These are phyloP conservation scores for Pogonomyrmex californicus DNA, from an alignment of 1,140 invertebrate species.

Conservation along the genomic window DNA sequence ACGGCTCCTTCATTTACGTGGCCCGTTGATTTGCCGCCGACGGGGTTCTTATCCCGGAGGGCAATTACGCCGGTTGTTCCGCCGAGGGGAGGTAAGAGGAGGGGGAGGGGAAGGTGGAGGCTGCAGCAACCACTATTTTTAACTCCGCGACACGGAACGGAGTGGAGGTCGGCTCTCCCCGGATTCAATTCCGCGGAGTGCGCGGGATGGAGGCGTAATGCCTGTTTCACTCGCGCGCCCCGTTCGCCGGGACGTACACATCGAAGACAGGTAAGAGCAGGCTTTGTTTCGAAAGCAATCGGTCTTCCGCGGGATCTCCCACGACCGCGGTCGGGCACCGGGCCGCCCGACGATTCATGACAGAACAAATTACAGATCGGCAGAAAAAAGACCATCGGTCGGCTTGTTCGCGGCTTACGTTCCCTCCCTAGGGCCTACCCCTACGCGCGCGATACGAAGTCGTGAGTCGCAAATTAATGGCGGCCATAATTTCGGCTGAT, in stretches of 20 bases:
- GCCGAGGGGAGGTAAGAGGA: not conserved
- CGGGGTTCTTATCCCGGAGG: conserved; percentile 34
- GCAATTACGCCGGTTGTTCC: conserved; percentile 50
- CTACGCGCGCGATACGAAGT: conserved; percentile 39
- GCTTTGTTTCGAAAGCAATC: conserved; percentile 61
- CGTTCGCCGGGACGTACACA: conserved; percentile 42
- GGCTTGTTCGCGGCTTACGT: conserved; percentile 47
- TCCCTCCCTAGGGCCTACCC: conserved; percentile 8
- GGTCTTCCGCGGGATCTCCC: conserved; percentile 59
- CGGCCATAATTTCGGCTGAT: conserved; percentile 61
- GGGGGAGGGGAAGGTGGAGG: too few species aligned
- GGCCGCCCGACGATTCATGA: conserved; percentile 53
- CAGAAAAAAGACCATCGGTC: conserved; percentile 53
- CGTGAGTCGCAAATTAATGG: conserved; percentile 62
- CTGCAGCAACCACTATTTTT: conserved; percentile 51
- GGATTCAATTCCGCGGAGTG: conserved; percentile 55
- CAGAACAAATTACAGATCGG: conserved; percentile 64
- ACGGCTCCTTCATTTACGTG: conserved; percentile 58
- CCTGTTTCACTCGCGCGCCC: conserved; percentile 44
- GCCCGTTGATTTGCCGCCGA: conserved; percentile 36
- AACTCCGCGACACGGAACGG: conserved; percentile 23
- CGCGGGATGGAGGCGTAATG: conserved; percentile 53
- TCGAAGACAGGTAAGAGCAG: conserved; percentile 58
- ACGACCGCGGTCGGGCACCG: conserved; percentile 39
- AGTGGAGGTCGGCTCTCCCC: conserved; percentile 25